Conservation (phyloP, 2,113 vertebrate genomes). For the Symphodus melops region DNA sequence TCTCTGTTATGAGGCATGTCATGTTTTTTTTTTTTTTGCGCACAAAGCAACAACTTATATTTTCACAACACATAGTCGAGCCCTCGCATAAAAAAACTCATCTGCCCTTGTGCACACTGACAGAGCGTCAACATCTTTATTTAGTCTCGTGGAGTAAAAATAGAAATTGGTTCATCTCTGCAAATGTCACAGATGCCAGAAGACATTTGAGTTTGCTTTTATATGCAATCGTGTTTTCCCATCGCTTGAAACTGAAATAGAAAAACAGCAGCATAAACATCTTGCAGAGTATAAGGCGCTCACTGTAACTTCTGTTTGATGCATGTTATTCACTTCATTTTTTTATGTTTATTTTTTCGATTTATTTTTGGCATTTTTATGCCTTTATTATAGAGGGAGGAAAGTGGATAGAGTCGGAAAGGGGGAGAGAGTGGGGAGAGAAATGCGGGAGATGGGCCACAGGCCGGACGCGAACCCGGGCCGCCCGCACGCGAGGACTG, state of each 20-base stretch:
- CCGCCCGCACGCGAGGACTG: too few species aligned
- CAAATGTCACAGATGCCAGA: slow-evolving; percentile 48
- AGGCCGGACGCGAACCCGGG: too few species aligned
- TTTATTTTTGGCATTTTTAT: too few species aligned
- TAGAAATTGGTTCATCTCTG: slow-evolving; percentile 40
- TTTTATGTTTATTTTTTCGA: too few species aligned
- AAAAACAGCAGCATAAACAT: slow-evolving; percentile 31
- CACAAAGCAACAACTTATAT: too few species aligned
- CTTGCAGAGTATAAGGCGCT: slow-evolving; percentile 28
- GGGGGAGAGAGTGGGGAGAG: too few species aligned
- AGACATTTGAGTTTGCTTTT: slow-evolving; percentile 60
- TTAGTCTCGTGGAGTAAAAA: slow-evolving; percentile 48
- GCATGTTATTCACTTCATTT: slow-evolving; percentile 58
- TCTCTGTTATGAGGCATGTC: too few species aligned
- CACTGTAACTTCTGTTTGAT: slow-evolving; percentile 42
- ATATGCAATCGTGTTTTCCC: slow-evolving; percentile 6
- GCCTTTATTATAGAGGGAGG: too few species aligned
- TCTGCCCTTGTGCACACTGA: slow-evolving; percentile 11
- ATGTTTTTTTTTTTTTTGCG: neutral
- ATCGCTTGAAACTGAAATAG: slow-evolving; percentile 34
- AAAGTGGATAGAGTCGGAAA: too few species aligned
- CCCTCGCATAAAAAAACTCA: neutral
- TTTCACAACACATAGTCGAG: neutral
- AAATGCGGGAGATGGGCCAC: too few species aligned
- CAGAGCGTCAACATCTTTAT: neutral